Base-by-base conservation (phyloP, 2,113 vertebrate species). In the Oenanthe oenanthe region DNA sequence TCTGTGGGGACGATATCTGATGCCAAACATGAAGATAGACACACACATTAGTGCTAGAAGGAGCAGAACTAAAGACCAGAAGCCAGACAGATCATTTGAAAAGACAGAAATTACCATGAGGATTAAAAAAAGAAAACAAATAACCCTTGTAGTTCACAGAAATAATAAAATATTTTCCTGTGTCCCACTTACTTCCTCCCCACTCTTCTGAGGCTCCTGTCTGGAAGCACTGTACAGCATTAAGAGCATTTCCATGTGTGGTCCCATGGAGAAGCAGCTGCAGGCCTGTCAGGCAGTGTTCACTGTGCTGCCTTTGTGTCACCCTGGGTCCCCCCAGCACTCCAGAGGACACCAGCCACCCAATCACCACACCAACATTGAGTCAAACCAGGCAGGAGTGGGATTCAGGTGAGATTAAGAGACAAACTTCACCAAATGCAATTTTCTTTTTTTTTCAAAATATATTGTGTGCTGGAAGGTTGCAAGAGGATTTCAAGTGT, bases 291-390 rank as follows among this genome's bases (percentile, higher is more conserved):
- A 65, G 56, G 25, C 32, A 71, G 36, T 2, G 0, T 43, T 85
- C 73, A 56, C 25, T 0, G 0, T 3, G 2, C 22, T 80, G 51
- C 51, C 29, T 38, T 36, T 36, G 34, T 36, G 34, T 36, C 34
- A 36, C 34, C 34, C 11, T 6, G 8, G 36, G 58, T 19, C 3
- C 9, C 31, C 16, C 3, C 47, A 66, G n/a, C n/a, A 17, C n/a
- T 57, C 43, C 9, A 6, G 2, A 1, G 2, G 48, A 20, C 60
- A 43, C 51, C 6, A 2, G 17, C 31, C 34, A 56, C 26, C 28
- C 3, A 3, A 2, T 57, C 47, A 40, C 36, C 51, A 36, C 32
- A 21, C 10, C 0, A 0, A 17, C 2, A 2, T 16, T 4, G 3
- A 24, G n/a, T 36, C 42, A 70, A 79, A 74, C 32, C 25, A 57